phyloP scores from a whole-genome alignment of 1,140 invertebrate genomes.

The Musca domestica region DNA sequence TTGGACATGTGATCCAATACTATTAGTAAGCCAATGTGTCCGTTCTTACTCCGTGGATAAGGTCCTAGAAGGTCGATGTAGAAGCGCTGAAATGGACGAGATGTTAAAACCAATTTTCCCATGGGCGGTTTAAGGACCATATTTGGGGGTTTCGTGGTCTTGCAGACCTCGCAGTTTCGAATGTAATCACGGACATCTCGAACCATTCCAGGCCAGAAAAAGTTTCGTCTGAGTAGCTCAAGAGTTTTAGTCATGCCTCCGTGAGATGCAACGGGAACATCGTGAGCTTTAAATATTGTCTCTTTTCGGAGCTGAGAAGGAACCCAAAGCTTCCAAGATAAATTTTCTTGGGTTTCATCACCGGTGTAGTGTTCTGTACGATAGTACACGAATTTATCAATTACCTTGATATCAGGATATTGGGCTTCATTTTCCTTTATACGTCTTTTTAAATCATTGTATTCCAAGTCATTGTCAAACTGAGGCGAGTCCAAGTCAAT shows the following conservation, averaged over 20 bases:
- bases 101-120: neutral
- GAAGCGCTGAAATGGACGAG: neutral
- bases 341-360: neutral
- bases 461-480: neutral
- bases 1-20: neutral
- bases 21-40: neutral
- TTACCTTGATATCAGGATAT: neutral
- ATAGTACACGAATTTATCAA: neutral
- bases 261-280: neutral
- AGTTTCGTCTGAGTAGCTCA: neutral
- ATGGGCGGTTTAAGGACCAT: neutral
- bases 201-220: conserved; percentile 1
- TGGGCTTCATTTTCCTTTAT: neutral
- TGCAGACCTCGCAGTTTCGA: neutral
- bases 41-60: neutral
- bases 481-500: conserved; percentile 1
- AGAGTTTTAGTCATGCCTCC: neutral
- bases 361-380: neutral
- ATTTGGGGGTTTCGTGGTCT: neutral
- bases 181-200: neutral
- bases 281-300: neutral
- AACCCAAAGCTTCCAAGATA: neutral
- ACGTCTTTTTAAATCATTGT: neutral
- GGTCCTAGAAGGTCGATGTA: conserved; percentile 23
- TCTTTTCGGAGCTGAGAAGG: neutral